Conservation (phyloP, 2,797 vertebrate species). For the Clarias platycephalus region DNA sequence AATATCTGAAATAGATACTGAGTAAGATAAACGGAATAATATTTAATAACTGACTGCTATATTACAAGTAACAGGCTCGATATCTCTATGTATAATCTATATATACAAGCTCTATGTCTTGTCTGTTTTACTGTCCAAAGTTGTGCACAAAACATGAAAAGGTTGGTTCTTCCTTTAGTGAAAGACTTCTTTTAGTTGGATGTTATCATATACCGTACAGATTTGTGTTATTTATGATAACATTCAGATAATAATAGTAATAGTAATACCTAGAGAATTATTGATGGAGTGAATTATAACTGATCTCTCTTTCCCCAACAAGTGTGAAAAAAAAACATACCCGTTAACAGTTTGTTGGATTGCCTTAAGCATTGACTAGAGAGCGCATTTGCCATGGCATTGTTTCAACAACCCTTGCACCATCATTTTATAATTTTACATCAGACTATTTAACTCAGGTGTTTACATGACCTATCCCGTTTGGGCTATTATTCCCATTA, state of each 20-base stretch:
- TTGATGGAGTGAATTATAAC: not conserved
- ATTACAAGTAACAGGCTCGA: not conserved
- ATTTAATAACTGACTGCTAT: not conserved
- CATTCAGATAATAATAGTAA: not conserved
- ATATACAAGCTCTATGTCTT: not conserved
- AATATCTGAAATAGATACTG: not conserved
- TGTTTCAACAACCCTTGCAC: too few species aligned
- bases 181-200: not conserved
- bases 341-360: too few species aligned
- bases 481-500: too few species aligned
- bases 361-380: too few species aligned
- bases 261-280: not conserved
- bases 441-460: too few species aligned
- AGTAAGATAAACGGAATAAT: not conserved
- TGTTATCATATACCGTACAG: not conserved
- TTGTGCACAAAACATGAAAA: not conserved
- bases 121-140: not conserved
- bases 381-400: too few species aligned
- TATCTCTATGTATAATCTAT: too few species aligned
- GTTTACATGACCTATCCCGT: too few species aligned
- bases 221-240: conserved; percentile 9
- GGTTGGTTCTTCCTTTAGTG: not conserved
- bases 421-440: too few species aligned
- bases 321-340: not conserved
- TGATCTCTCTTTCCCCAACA: not conserved